Percentiles rank a stretch among this genome's conserved stretches.
phyloP scores from a whole-genome alignment of 1,140 invertebrate genomes.

The Drosophila kikkawai region DNA sequence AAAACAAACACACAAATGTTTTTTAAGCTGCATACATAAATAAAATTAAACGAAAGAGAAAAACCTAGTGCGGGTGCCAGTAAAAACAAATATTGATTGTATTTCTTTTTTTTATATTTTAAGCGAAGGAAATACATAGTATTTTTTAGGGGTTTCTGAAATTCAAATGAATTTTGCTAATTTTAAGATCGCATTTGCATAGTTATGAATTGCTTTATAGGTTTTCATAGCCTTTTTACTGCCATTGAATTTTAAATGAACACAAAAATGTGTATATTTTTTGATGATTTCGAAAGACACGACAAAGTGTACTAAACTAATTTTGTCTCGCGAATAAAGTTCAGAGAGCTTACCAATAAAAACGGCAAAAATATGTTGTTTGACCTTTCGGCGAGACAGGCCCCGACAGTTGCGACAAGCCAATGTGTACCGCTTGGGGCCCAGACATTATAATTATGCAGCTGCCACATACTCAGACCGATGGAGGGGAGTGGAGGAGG shows the following conservation, averaged over 20 bases:
- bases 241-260: slow-evolving; percentile 14
- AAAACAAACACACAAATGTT: slow-evolving; percentile 63
- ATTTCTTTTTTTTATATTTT: slow-evolving; percentile 25
- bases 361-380: slow-evolving; percentile 55
- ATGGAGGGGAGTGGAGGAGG: background rate
- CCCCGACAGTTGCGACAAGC: slow-evolving; percentile 20
- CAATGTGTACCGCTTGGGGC: slow-evolving; percentile 52
- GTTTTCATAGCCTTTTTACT: slow-evolving; percentile 11
- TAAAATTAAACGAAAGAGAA: slow-evolving; percentile 61
- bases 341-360: slow-evolving; percentile 46
- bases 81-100: slow-evolving; percentile 31
- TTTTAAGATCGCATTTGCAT: slow-evolving; percentile 37
- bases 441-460: slow-evolving; percentile 82
- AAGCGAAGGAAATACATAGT: slow-evolving; percentile 6
- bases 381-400: slow-evolving; percentile 58
- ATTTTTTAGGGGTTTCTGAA: background rate
- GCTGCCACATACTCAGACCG: slow-evolving; percentile 69
- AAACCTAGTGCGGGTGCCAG: slow-evolving; percentile 43
- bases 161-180: slow-evolving; percentile 15
- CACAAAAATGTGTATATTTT: background rate
- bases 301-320: slow-evolving; percentile 28
- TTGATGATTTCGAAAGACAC: slow-evolving; percentile 1
- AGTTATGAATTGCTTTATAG: slow-evolving; percentile 41
- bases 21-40: slow-evolving; percentile 71
- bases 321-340: slow-evolving; percentile 44